phyloP scores from a whole-genome alignment of 1,140 invertebrate species.

The Calliphora vicina region DNA sequence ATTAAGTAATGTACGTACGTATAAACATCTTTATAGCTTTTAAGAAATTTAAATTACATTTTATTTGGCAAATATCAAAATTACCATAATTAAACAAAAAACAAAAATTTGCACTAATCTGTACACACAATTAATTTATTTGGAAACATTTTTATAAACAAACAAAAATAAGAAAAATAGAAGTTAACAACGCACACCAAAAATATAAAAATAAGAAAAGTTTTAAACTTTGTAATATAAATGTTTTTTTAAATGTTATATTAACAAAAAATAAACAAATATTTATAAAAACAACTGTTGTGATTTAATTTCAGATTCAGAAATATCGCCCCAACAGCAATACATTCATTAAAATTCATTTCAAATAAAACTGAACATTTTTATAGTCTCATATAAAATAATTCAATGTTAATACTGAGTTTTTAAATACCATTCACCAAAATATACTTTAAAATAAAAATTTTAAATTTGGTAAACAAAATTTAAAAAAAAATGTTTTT shows the following conservation, averaged over 20 bases:
- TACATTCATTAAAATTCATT: too few species aligned
- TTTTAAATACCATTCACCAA: too few species aligned
- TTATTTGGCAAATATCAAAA: constrained; percentile 13
- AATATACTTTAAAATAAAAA: too few species aligned
- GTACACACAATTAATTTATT: not conserved
- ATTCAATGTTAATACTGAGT: too few species aligned
- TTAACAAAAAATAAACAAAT: constrained; percentile 9
- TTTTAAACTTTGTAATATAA: constrained; percentile 33
- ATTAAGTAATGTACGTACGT: not conserved
- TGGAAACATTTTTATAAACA: not conserved
- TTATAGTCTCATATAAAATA: too few species aligned
- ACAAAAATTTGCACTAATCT: not conserved
- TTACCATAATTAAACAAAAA: not conserved
- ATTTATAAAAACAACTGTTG: not conserved
- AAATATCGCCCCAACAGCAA: too few species aligned
- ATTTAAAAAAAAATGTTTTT: too few species aligned
- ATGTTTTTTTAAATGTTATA: constrained; percentile 23
- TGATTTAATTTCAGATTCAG: too few species aligned
- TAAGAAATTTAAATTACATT: not conserved
- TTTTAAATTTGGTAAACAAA: too few species aligned
- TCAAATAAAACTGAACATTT: too few species aligned
- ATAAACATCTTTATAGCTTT: not conserved
- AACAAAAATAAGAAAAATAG: not conserved
- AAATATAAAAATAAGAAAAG: constrained; percentile 22
- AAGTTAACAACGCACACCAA: constrained; percentile 33